Percentiles rank a stretch among this genome's conserved stretches.
phyloP scores from a whole-genome alignment of 2,113 vertebrate species.

The Taurulus bubalis region DNA sequence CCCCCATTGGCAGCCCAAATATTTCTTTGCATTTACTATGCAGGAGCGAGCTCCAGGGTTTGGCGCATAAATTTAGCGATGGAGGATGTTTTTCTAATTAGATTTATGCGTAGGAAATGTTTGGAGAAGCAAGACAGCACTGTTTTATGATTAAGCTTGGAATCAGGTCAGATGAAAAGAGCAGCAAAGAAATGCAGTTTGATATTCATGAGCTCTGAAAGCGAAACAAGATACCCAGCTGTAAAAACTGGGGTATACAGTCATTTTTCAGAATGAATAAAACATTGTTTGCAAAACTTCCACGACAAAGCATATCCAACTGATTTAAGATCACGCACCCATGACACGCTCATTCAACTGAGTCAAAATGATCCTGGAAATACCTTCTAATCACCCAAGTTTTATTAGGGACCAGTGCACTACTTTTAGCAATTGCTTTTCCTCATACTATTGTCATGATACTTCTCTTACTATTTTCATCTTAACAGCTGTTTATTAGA shows the following conservation, averaged over 20 bases:
- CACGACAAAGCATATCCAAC: slow-evolving; percentile 8
- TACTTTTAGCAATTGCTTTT: not conserved
- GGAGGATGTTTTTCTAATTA: slow-evolving; percentile 78
- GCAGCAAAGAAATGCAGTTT: slow-evolving; percentile 64
- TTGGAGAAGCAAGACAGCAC: slow-evolving; percentile 67
- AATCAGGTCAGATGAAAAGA: slow-evolving; percentile 76
- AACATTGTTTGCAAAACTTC: slow-evolving; percentile 25
- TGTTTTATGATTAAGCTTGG: slow-evolving; percentile 72
- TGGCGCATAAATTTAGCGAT: slow-evolving; percentile 72
- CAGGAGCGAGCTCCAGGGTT: slow-evolving; percentile 61
- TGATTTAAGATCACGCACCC: not conserved
- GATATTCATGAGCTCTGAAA: slow-evolving; percentile 68
- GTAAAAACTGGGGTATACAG: slow-evolving; percentile 29
- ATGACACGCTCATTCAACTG: not conserved
- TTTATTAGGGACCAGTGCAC: not conserved
- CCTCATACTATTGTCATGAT: not conserved
- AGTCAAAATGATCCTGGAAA: slow-evolving; percentile 6
- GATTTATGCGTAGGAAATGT: slow-evolving; percentile 76
- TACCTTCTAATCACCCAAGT: not conserved
- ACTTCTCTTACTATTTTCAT: not conserved
- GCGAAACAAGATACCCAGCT: slow-evolving; percentile 51
- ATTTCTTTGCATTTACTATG: slow-evolving; percentile 71
- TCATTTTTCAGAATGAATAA: slow-evolving; percentile 33
- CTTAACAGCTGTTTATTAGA: slow-evolving; percentile 1
- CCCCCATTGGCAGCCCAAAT: slow-evolving; percentile 72